These are phyloP conservation scores for Mesorhabditis sp. DNA, from an alignment of 2,888 invertebrate species.

Conservation along the genomic window DNA sequence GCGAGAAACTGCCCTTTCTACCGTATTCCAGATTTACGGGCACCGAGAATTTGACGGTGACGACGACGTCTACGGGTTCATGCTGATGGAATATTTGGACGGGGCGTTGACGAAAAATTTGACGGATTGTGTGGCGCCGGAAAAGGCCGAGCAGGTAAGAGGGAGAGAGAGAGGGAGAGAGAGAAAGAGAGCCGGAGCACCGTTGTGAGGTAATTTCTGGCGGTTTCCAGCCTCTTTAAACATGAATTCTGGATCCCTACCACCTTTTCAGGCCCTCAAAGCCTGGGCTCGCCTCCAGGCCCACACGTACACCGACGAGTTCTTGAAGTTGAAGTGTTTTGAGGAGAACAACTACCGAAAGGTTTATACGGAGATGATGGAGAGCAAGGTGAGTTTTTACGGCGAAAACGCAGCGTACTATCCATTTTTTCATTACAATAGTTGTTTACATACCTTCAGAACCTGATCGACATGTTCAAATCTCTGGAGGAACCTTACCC, in stretches of 20 bases:
- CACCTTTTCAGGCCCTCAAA: neutral
- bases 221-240: neutral
- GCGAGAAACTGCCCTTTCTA: neutral
- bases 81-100: neutral
- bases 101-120: neutral
- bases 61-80: neutral
- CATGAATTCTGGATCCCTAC: neutral
- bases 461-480: neutral
- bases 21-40: neutral
- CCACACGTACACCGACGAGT: neutral
- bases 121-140: neutral
- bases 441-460: neutral
- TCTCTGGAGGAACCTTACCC: neutral
- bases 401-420: neutral
- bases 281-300: neutral
- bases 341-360: conserved; percentile 4
- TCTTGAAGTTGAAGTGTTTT: neutral
- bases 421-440: no score
- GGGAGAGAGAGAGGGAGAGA: neutral
- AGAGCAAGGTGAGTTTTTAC: neutral
- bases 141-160: neutral
- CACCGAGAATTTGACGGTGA: neutral
- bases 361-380: neutral
- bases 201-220: neutral
- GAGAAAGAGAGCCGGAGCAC: no score